Conservation (phyloP, 23 tunicate species). For the Botrylloides violaceus region DNA sequence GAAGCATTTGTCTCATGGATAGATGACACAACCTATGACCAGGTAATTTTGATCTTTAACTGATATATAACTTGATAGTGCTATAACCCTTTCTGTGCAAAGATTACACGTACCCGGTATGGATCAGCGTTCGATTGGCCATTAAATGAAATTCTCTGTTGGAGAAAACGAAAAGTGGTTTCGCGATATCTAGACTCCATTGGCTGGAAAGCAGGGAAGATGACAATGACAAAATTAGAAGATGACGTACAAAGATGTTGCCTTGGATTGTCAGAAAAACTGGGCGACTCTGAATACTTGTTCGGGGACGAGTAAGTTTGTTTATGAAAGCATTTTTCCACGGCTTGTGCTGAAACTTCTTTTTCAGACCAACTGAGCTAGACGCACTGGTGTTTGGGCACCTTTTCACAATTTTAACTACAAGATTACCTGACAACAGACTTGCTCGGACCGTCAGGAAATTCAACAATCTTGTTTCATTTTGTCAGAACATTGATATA, state of each 20-base stretch:
- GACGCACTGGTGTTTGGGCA: conserved; percentile 88
- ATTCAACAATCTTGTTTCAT: conserved; percentile 54
- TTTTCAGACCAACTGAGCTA: conserved; percentile 71
- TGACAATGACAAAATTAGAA: conserved; percentile 43
- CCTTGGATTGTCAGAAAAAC: conserved; percentile 58
- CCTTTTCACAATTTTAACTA: conserved; percentile 63
- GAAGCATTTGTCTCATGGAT: conserved; percentile 65
- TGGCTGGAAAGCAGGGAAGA: conserved; percentile 56
- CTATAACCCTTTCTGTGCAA: background rate
- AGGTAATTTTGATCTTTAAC: conserved; percentile 28
- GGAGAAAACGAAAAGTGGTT: conserved; percentile 23
- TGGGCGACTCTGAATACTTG: conserved; percentile 50
- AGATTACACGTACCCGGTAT: conserved; percentile 69
- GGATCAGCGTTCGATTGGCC: conserved; percentile 75
- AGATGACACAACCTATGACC: conserved; percentile 52
- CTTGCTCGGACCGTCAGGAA: conserved; percentile 55
- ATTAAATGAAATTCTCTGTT: conserved; percentile 49
- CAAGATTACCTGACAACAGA: conserved; percentile 73
- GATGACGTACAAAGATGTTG: conserved; percentile 78
- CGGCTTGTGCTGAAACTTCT: too few relatives aligned
- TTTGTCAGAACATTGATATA: conserved; percentile 61
- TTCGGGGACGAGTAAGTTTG: conserved; percentile 63
- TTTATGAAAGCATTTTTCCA: background rate
- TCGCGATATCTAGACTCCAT: conserved; percentile 31
- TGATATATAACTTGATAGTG: too few relatives aligned